Evolutionary conservation across 2,797 vertebrate genomes (phyloP), one percentile per base, ranked within the genome.

Genomic region (Schizopygopsis pylzovi): DNA sequence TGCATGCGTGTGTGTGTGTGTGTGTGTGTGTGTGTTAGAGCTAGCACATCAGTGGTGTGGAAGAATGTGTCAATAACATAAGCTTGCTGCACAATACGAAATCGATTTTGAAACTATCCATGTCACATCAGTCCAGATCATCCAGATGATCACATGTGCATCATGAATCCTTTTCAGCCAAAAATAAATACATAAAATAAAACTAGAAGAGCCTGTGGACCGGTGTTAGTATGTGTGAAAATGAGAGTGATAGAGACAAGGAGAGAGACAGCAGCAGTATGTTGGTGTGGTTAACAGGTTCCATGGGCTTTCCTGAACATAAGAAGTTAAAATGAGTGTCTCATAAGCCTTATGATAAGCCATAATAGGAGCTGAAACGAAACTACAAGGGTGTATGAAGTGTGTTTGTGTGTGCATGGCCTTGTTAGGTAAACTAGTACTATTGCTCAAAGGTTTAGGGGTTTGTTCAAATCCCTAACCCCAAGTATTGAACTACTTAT

Each of bases 11-110:
- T 77, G 33, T 28, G 11, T 5, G 33, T n/a, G 13, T 28, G n/a
- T 47, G 28, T 65, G 6, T n/a, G n/a, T 72, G 45, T 20, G 10
- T 2, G 39, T 16, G 12, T 43, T 28, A 45, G 16, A 16, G 18
- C 10, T 33, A 72, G 7, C 33, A 15, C 81, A 81, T 81, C 45
- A 85, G 84, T 72, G 61, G 52, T 70, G 22, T 77, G 41, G 71
- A 78, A 71, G 63, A 22, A 22, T 37, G 16, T 83, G 39, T 86
- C 87, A 82, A 80, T 85, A 86, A 73, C 47, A 49, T 72, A 86
- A 76, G 59, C 81, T 80, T 56, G 84, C 76, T 43, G 87, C 59
- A 70, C 47, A 59, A 39, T 39, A 43, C 4, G 49, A 73, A 78
- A 80, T 83, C 7, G 16, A 86, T 80, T 41, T 25, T 47, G 37